Evolutionary conservation across 2,797 vertebrate genomes (phyloP).

Genomic region (Cynodonichthys magdalenae): DNA sequence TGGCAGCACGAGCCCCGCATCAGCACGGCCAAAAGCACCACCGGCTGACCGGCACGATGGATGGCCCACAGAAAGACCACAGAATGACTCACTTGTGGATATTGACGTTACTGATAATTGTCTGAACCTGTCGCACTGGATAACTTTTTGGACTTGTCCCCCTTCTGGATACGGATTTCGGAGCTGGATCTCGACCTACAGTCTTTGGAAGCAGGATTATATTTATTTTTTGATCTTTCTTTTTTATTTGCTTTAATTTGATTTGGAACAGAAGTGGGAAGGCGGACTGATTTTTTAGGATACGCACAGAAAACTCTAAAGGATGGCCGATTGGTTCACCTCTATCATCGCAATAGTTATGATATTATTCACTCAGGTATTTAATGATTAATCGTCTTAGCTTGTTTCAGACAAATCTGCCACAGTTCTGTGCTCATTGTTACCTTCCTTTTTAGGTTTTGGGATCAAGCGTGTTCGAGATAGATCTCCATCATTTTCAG

Average conservation of each 20-base stretch:
- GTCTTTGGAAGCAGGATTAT: conserved; percentile 76
- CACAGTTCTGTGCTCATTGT: conserved; percentile 38
- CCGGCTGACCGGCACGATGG: conserved; percentile 74
- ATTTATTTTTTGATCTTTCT: conserved; percentile 56
- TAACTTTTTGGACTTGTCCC: conserved; percentile 67
- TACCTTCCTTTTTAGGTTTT: conserved; percentile 77
- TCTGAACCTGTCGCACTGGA: conserved; percentile 75
- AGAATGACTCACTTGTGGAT: conserved; percentile 84
- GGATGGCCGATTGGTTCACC: conserved; percentile 86
- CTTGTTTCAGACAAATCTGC: background rate
- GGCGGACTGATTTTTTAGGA: conserved; percentile 72
- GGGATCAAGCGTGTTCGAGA: conserved; percentile 95
- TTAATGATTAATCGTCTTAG: background rate
- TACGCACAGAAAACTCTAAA: conserved; percentile 80
- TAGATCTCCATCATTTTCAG: conserved; percentile 94
- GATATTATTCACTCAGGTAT: conserved; percentile 86
- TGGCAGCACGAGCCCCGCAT: conserved; percentile 58
- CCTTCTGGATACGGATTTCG: conserved; percentile 70
- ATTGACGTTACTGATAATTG: conserved; percentile 80
- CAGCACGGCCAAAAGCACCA: conserved; percentile 56
- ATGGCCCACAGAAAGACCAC: conserved; percentile 78
- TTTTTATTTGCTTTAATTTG: conserved; percentile 2
- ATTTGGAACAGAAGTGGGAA: conserved; percentile 74
- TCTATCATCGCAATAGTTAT: conserved; percentile 84
- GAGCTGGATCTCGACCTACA: conserved; percentile 67